Conservation (phyloP, 2,113 vertebrate genomes). For the Myrmecophaga tridactyla region DNA sequence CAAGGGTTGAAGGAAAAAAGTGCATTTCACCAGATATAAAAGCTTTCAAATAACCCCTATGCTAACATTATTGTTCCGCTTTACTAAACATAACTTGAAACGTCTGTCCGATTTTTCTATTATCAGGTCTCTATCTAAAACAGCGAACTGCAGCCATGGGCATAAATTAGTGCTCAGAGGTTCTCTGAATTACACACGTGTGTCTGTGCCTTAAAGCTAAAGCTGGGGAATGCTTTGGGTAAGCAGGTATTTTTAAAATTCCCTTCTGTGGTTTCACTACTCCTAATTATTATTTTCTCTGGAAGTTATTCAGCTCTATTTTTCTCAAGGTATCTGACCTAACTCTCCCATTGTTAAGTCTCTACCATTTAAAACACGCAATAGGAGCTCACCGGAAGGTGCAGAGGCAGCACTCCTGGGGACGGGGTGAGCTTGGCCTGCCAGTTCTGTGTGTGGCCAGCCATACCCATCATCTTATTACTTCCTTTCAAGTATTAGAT, state of each 20-base stretch:
- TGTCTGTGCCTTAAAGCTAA: background rate
- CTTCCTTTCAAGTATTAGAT: background rate
- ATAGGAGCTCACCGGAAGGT: background rate
- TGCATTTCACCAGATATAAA: background rate
- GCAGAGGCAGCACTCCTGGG: background rate
- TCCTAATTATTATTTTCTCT: conserved; percentile 69
- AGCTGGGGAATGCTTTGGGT: background rate
- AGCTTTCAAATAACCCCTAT: background rate
- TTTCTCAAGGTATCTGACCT: background rate
- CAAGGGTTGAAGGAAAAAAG: background rate
- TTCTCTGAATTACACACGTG: background rate
- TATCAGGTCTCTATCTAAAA: background rate
- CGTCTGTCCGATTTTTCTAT: background rate
- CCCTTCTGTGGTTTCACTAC: conserved; percentile 55
- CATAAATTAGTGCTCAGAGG: background rate
- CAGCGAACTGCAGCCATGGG: background rate
- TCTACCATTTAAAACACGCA: background rate
- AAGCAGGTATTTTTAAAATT: conserved; percentile 28
- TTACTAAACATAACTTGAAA: background rate
- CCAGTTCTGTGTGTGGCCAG: background rate
- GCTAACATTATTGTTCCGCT: background rate
- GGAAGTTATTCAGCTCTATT: conserved; percentile 51
- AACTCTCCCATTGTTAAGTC: background rate
- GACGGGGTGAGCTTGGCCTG: background rate
- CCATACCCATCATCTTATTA: background rate